Evolutionary conservation across 2,113 vertebrate species (phyloP).

Genomic region (Pelobates fuscus): DNA sequence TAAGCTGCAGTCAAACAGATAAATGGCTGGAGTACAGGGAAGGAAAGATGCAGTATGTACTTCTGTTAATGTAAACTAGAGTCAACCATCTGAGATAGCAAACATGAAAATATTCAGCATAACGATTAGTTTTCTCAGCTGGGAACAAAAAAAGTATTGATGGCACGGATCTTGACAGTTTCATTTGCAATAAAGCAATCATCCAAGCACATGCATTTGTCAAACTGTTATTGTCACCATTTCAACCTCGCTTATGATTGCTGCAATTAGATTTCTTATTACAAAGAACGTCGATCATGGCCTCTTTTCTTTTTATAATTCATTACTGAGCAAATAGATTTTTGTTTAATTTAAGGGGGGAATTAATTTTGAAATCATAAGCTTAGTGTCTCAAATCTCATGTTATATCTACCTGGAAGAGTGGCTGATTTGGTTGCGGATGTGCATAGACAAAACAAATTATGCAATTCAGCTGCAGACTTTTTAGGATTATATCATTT

Average conservation of each 20-base stretch:
- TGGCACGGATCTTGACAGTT: conserved; percentile 7
- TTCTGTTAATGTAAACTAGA: not conserved
- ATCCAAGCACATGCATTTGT: conserved; percentile 27
- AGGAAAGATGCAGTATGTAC: not conserved
- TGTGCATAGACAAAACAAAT: not conserved
- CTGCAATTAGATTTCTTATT: conserved; percentile 45
- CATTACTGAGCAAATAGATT: conserved; percentile 26
- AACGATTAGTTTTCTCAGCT: conserved; percentile 5
- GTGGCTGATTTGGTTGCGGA: not conserved
- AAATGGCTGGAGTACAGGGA: not conserved
- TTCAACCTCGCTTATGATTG: conserved; percentile 30
- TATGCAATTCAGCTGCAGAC: not conserved
- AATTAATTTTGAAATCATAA: conserved; percentile 22
- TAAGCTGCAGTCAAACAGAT: conserved; percentile 1
- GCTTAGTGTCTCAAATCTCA: not conserved
- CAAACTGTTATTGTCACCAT: conserved; percentile 35
- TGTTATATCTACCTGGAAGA: not conserved
- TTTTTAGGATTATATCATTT: too few relatives aligned
- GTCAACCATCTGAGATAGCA: not conserved
- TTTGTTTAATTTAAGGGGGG: not conserved
- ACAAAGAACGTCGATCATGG: conserved; percentile 24
- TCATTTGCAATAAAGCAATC: conserved; percentile 21
- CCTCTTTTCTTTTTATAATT: conserved; percentile 32
- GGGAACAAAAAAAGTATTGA: conserved; percentile 34
- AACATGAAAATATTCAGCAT: conserved; percentile 15